Evolutionary conservation across 2,888 invertebrate genomes (phyloP), one percentile per base, ranked within the genome.

Genomic region (Corbicula japonica): DNA sequence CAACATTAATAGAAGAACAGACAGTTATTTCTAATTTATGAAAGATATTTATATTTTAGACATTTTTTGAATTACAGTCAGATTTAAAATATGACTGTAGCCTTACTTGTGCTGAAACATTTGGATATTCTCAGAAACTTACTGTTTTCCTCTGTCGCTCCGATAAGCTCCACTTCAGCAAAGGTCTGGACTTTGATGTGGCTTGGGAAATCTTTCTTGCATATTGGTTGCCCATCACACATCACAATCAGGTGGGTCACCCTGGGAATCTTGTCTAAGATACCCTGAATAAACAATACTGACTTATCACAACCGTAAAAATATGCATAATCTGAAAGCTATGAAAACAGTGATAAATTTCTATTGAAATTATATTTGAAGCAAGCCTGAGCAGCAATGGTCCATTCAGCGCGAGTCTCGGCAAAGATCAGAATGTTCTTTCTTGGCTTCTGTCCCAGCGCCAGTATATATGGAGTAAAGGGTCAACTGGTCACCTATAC

Each of bases 391-490:
- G 98, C 98, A 0, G 98, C 97, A 62, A 99, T 95, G 96, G 99
- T 97, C 99, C 99, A 99, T 94, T 99, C 99, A 60, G 97, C 97
- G 87, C 99, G 95, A 0, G 99, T 99, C 94, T 99, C 99, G 0
- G 99, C 98, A 95, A 98, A 99, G 91, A 99, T 96, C 70, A 97
- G 98, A 86, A 99, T 95, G 80, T 95, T 94, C 12, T 95, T 95
- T 46, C 87, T 81, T 10, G 96, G 96, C 87, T 94, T 93, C 89
- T 96, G 95, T 34, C 98, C 98, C 44, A 97, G 94, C 89, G 96
- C 96, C 48, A 96, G n/a, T n/a, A n/a, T n/a, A n/a, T n/a, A n/a
- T n/a, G n/a, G n/a, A n/a, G n/a, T n/a, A n/a, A n/a, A n/a, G n/a
- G n/a, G n/a, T n/a, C n/a, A n/a, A n/a, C n/a, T n/a, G n/a, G n/a